Percentiles rank a stretch among this genome's conserved stretches.
Evolutionary conservation across 2,113 vertebrate species (phyloP).

Genomic region (Smithornis capensis): DNA sequence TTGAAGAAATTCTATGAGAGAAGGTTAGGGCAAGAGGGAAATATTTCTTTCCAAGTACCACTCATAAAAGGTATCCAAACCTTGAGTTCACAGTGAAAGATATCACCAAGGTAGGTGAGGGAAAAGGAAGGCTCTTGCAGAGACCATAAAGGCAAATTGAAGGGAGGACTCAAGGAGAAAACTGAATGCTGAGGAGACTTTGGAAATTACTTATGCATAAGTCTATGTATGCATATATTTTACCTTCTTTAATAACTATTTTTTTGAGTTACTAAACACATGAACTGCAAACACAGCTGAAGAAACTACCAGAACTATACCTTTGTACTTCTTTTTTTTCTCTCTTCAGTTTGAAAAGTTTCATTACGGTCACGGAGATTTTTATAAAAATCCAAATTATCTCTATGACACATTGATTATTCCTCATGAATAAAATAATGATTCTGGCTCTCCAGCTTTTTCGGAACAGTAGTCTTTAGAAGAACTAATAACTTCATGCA

Average conservation of each 20-base stretch:
- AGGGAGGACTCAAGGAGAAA: neutral
- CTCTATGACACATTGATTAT: conserved; percentile 50
- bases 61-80: neutral
- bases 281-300: neutral
- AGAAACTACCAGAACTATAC: neutral
- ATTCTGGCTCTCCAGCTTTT: conserved; percentile 21
- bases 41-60: neutral
- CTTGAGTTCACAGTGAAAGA: neutral
- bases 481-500: neutral
- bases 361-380: neutral
- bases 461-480: neutral
- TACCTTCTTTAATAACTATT: neutral
- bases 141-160: neutral
- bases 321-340: neutral
- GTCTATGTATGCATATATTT: neutral
- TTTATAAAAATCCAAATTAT: conserved; percentile 34
- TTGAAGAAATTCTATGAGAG: neutral
- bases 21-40: accelerated
- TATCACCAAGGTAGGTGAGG: neutral
- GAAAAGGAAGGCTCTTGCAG: neutral
- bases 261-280: neutral
- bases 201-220: neutral
- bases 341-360: neutral
- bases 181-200: neutral
- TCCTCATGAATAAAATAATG: conserved; percentile 60